These are phyloP conservation scores for Falco peregrinus DNA, from an alignment of 2,797 vertebrate genomes.

Conservation along the genomic window DNA sequence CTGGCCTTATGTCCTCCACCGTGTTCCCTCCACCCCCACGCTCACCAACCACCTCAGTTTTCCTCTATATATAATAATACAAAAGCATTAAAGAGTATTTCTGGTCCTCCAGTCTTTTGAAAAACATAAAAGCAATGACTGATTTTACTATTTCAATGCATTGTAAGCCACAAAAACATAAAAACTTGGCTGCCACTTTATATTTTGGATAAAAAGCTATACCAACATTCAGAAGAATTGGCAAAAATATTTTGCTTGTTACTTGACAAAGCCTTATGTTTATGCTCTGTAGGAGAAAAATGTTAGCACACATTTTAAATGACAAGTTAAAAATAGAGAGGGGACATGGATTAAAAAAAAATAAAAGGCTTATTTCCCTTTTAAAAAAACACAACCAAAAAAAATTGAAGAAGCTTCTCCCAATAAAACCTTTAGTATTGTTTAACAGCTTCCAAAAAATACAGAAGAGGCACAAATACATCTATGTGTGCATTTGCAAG, in stretches of 20 bases:
- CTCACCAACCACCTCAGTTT: neutral
- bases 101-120: neutral
- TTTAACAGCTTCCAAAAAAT: neutral
- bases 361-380: neutral
- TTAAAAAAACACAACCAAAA: accelerated
- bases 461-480: neutral
- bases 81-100: neutral
- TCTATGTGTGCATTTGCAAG: neutral
- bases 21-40: accelerated
- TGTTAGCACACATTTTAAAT: neutral
- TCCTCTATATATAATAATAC: neutral
- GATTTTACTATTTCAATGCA: neutral
- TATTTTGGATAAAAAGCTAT: neutral
- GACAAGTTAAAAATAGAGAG: neutral
- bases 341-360: neutral
- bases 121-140: constrained; percentile 3
- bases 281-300: neutral
- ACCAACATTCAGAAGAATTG: neutral
- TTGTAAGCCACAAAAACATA: neutral
- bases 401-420: neutral
- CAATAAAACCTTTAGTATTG: neutral
- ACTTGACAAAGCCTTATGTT: neutral
- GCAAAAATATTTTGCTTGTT: neutral
- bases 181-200: neutral
- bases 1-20: neutral